Evolutionary conservation across 92 coral and sea anemone genomes (phyloP).

Genomic region (Heliopora coerulea): DNA sequence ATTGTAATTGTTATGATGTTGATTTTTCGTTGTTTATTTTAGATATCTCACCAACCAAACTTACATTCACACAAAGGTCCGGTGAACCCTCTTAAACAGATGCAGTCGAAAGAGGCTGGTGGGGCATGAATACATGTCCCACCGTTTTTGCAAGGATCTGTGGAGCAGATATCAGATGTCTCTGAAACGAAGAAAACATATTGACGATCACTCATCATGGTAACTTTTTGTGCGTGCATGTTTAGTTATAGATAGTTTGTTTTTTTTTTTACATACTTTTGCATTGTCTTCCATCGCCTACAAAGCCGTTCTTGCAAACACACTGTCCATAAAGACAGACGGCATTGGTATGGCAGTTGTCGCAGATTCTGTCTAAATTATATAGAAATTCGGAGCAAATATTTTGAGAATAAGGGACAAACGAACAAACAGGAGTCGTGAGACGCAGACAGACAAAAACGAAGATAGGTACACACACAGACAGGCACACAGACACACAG

Average conservation of each 20-base stretch:
- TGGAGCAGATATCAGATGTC: slow-evolving; percentile 36
- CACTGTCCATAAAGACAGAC: slow-evolving; percentile 97
- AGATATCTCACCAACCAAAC: no score
- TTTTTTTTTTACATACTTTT: slow-evolving; percentile 24
- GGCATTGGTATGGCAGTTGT: slow-evolving; percentile 79
- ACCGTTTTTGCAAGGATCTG: slow-evolving; percentile 89
- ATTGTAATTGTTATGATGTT: no score
- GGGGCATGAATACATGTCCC: slow-evolving; percentile 71
- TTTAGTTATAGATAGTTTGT: no score
- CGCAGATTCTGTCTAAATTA: slow-evolving; percentile 65
- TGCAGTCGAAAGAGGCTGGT: slow-evolving; percentile 82
- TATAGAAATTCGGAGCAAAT: neutral
- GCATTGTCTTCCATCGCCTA: slow-evolving; percentile 70
- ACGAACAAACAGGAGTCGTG: no score
- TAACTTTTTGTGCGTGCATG: no score
- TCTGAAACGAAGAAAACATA: neutral
- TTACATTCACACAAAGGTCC: slow-evolving; percentile 94
- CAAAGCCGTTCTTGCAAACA: slow-evolving; percentile 83
- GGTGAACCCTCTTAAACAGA: slow-evolving; percentile 85
- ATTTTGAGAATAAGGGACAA: neutral
- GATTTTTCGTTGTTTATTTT: no score
- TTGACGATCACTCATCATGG: neutral
- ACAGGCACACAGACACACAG: neutral
- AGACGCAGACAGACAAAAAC: no score
- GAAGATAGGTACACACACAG: no score